A percentile compares a stretch with the other conserved stretches of the same genome.
Conservation (phyloP, 2,797 vertebrate genomes). For the Pantherophis vulpinus region DNA sequence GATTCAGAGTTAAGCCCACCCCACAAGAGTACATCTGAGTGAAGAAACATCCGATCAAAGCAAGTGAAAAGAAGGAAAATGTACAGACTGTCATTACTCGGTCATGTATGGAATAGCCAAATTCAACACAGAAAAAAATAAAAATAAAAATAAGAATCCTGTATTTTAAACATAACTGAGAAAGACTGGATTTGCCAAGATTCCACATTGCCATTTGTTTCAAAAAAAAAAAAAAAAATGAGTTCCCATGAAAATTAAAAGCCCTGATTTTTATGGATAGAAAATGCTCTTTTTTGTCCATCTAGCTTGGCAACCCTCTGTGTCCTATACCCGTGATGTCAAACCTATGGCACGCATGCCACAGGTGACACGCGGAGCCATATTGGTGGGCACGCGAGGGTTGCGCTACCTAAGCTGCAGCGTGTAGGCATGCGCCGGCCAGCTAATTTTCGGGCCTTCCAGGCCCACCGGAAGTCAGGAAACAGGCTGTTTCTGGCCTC, state of each 20-base stretch:
- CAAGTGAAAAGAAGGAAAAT: conserved; percentile 34
- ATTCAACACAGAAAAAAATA: conserved; percentile 60
- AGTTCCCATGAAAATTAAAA: background rate
- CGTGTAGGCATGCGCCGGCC: no score
- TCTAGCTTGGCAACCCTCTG: background rate
- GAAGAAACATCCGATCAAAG: conserved; percentile 66
- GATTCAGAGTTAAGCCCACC: conserved; percentile 63
- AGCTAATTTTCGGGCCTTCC: no score
- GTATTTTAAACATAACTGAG: conserved; percentile 39
- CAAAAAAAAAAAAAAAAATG: no score
- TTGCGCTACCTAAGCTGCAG: no score
- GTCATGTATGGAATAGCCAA: conserved; percentile 31
- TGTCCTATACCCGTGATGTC: background rate
- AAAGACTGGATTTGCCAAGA: conserved; percentile 60
- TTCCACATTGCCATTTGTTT: conserved; percentile 56
- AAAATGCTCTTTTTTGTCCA: background rate
- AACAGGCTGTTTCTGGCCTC: no score
- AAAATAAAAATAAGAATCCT: conserved; percentile 36
- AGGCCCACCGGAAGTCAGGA: no score
- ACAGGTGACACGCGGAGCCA: no score
- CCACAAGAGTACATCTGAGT: conserved; percentile 55
- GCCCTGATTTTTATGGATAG: background rate
- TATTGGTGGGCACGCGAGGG: fast-evolving
- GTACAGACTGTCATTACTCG: conserved; percentile 57
- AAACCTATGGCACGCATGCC: no score